phyloP scores from a whole-genome alignment of 2,888 invertebrate species.

The Hemistola chrysoprasaria region DNA sequence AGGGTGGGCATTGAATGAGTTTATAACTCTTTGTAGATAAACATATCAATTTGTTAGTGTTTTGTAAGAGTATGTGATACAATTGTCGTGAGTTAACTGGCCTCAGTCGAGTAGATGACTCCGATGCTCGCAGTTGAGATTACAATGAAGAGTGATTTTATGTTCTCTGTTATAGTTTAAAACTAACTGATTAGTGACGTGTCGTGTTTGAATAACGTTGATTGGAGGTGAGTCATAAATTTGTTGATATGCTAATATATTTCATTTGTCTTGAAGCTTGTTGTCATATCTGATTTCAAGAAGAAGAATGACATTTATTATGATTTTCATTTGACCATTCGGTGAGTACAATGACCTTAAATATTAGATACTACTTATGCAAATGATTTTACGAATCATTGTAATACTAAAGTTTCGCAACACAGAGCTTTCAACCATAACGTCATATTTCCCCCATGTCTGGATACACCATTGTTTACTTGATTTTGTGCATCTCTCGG shows the following conservation, averaged over 20 bases:
- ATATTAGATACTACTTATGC: no score
- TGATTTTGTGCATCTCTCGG: slow-evolving; percentile 37
- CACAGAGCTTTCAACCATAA: background rate
- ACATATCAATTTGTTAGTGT: slow-evolving; percentile 82
- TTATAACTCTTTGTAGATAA: slow-evolving; percentile 80
- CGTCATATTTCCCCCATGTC: slow-evolving; percentile 2
- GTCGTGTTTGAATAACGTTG: slow-evolving; percentile 25
- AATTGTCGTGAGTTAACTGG: slow-evolving; percentile 55
- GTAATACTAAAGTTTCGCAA: slow-evolving; percentile 1
- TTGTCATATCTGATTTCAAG: no score
- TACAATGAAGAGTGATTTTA: slow-evolving; percentile 54
- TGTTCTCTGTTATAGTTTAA: slow-evolving; percentile 30
- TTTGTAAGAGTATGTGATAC: slow-evolving; percentile 75
- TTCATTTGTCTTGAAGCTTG: no score
- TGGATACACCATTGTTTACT: slow-evolving; percentile 11
- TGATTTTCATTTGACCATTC: no score
- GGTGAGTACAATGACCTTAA: no score
- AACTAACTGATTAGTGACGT: slow-evolving; percentile 33
- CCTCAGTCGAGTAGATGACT: slow-evolving; percentile 66
- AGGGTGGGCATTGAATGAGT: slow-evolving; percentile 79
- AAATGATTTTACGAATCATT: no score
- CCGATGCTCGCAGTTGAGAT: slow-evolving; percentile 51
- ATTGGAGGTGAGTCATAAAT: slow-evolving; percentile 23
- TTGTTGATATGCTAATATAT: slow-evolving; percentile 6
- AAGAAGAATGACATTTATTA: no score